Evolutionary conservation across 2,113 vertebrate genomes (phyloP).

Genomic region (Sitta europaea): DNA sequence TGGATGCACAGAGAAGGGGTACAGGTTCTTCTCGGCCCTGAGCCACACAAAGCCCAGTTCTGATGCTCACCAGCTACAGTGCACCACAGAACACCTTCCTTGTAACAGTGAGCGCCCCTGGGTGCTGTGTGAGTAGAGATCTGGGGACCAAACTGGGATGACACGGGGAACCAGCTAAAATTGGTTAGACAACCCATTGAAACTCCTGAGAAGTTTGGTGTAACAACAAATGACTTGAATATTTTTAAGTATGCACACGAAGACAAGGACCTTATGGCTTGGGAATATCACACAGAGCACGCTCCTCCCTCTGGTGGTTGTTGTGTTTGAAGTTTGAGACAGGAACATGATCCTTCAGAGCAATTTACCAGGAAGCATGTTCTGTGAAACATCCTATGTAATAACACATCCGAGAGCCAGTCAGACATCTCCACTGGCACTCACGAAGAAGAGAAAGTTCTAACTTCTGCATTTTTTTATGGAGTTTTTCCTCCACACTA

Average conservation of each 20-base stretch:
- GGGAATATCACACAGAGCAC: background rate
- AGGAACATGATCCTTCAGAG: background rate
- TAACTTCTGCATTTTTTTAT: background rate
- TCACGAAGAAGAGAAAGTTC: background rate
- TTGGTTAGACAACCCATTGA: background rate
- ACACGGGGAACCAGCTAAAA: accelerated
- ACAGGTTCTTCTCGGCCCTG: background rate
- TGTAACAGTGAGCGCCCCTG: accelerated
- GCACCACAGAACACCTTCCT: background rate
- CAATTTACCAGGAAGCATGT: background rate
- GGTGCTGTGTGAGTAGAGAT: background rate
- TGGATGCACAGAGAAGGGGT: background rate
- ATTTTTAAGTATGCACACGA: accelerated
- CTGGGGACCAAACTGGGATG: background rate
- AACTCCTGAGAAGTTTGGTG: background rate
- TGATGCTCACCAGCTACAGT: background rate
- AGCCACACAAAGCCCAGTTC: background rate
- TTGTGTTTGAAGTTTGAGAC: background rate
- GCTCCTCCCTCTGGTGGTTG: background rate
- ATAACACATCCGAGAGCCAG: background rate
- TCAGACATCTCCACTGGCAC: background rate
- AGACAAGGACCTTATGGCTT: background rate
- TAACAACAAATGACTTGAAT: background rate
- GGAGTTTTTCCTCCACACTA: background rate
- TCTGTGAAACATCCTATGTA: background rate